These are phyloP conservation scores for Phasia obesa DNA, from an alignment of 2,888 invertebrate species.

Conservation along the genomic window DNA sequence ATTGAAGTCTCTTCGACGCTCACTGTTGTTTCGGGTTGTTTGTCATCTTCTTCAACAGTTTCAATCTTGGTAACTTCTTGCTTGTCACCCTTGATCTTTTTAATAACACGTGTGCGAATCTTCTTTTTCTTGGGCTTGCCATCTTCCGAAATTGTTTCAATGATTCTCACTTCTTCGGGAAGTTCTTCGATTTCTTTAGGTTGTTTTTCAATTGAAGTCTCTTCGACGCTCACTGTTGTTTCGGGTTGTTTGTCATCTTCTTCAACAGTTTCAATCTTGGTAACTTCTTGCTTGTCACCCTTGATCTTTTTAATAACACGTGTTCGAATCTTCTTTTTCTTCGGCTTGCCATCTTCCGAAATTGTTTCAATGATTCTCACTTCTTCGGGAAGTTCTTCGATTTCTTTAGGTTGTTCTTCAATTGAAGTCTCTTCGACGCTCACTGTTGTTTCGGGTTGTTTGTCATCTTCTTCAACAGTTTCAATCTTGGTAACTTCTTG, in stretches of 20 bases:
- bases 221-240: conserved; percentile 15
- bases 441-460: conserved; percentile 20
- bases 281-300: conserved; percentile 19
- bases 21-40: conserved; percentile 15
- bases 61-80: conserved; percentile 62
- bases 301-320: conserved; percentile 11
- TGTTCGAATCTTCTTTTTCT: neutral
- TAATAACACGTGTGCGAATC: conserved; percentile 43
- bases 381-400: conserved; percentile 8
- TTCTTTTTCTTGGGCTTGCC: conserved; percentile 9
- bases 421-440: neutral
- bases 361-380: neutral
- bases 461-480: conserved; percentile 60
- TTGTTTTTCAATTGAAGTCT: neutral
- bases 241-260: conserved; percentile 26
- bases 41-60: conserved; percentile 61
- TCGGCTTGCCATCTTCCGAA: neutral
- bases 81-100: conserved; percentile 52
- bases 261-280: conserved; percentile 24
- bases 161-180: neutral
- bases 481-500: conserved; percentile 62
- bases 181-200: neutral
- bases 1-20: neutral
- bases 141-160: neutral
- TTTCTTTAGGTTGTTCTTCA: neutral